Conservation (phyloP, 2,113 vertebrate genomes). For the Festucalex cinctus region DNA sequence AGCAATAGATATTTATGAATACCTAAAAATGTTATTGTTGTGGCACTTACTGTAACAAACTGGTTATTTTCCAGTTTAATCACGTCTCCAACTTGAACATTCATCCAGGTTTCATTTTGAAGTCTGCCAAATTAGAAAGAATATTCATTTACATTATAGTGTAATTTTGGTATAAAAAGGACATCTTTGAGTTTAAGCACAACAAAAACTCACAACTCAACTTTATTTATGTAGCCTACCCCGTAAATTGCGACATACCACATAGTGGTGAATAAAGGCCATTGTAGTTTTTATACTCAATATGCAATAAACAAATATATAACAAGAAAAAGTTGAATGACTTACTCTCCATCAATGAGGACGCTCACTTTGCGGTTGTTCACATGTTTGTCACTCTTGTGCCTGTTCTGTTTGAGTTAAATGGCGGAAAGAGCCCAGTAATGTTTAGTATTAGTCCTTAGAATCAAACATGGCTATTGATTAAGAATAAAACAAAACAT, state of each 20-base stretch:
- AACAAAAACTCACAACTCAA: not conserved
- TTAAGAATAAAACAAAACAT: not conserved
- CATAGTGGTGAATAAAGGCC: not conserved
- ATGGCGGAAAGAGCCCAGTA: not conserved
- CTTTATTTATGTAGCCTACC: too few relatives aligned
- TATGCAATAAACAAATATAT: not conserved
- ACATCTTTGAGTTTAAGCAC: not conserved
- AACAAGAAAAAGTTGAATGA: conserved; percentile 11
- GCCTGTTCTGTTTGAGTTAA: conserved; percentile 79
- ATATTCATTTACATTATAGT: not conserved
- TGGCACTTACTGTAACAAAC: conserved; percentile 83
- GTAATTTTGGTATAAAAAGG: not conserved
- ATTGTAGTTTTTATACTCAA: not conserved
- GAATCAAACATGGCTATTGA: not conserved
- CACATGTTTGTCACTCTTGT: conserved; percentile 85
- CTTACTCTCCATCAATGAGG: conserved; percentile 85
- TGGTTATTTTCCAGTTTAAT: conserved; percentile 89
- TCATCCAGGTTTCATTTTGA: conserved; percentile 88
- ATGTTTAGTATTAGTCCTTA: not conserved
- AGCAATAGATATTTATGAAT: not conserved
- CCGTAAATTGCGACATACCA: not conserved
- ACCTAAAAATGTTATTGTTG: not conserved
- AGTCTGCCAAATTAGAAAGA: conserved; percentile 66
- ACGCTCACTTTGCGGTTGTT: conserved; percentile 86
- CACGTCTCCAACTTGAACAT: conserved; percentile 91